Evolutionary conservation across 1,140 invertebrate species (phyloP), one percentile per base, ranked within the genome.

Genomic region (Magallana ariakensis): DNA sequence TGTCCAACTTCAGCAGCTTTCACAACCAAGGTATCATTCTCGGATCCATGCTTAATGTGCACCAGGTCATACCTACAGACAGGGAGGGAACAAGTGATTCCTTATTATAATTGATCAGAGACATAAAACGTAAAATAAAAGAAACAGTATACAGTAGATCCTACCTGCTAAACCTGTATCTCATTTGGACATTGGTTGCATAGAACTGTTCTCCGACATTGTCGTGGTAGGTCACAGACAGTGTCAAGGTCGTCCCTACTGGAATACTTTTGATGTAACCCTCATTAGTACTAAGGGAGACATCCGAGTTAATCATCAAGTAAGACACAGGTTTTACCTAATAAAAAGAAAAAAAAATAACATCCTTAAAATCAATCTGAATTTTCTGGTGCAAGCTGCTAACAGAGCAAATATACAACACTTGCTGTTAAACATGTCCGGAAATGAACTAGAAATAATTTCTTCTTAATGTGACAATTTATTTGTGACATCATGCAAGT

Each of bases 281-380:
- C 75, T 87, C 82, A 54, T 88, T 87, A 54, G 94, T 91, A 33
- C 88, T 92, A 9, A 94, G 81, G 87, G 91, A 84, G 86, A 93
- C 90, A 87, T 91, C 87, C 84, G 93, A 89, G 89, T 95, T 95
- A 22, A 95, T 90, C 95, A 95, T 95, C 84, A 95, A 85, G 87
- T 95, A 96, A 10, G 93, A 93, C 8, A 95, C 92, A 83, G 94
- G 91, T 87, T 95, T 94, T 62, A 95, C 94, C 95, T 95, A 22
- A n/a, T 8, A 81, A 81, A 7, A 81, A 54, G 16, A 46, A 46
- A 46, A 5, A 46, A 46, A 46, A 46, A n/a, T n/a, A 1, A 46
- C 33, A 46, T 46, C 33, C 33, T 46, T 46, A 46, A 46, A 46
- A 46, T 46, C 33, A 33, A 33, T 46, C 33, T 46, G 33, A 46